Conservation (phyloP, 2,797 vertebrate species). For the Pteropus rufus region DNA sequence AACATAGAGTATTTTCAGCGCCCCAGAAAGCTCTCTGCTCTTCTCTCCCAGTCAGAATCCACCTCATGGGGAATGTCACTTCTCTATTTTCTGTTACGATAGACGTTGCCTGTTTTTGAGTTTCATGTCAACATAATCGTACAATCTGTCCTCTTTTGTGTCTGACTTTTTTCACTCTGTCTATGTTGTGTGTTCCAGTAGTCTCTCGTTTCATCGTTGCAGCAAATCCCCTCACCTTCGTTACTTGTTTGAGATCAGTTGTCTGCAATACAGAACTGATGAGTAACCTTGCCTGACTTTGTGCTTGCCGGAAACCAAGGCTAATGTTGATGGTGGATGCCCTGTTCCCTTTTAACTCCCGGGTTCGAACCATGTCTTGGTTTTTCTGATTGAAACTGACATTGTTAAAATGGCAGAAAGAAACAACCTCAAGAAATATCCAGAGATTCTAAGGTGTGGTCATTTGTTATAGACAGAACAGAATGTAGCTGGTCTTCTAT, state of each 20-base stretch:
- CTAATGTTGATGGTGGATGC: background rate
- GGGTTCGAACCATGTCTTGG: background rate
- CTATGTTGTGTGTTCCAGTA: background rate
- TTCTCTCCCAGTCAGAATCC: background rate
- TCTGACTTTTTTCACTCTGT: background rate
- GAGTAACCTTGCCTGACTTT: background rate
- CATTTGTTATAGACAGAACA: background rate
- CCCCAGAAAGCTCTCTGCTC: too few species aligned
- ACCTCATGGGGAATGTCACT: too few species aligned
- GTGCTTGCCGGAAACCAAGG: background rate
- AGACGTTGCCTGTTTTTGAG: background rate
- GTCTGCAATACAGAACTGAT: background rate
- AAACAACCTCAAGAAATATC: background rate
- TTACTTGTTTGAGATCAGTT: background rate
- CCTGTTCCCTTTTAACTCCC: background rate
- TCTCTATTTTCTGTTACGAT: background rate
- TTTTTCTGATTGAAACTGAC: background rate
- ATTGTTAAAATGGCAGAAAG: background rate
- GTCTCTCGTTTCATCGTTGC: background rate
- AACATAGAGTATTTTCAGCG: background rate
- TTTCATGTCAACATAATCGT: background rate
- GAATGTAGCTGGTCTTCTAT: background rate
- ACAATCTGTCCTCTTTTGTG: background rate
- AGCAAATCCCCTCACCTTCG: background rate
- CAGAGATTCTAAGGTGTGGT: background rate